Evolutionary conservation across 2,888 invertebrate species (phyloP).

Genomic region (Euzetes globulus): DNA sequence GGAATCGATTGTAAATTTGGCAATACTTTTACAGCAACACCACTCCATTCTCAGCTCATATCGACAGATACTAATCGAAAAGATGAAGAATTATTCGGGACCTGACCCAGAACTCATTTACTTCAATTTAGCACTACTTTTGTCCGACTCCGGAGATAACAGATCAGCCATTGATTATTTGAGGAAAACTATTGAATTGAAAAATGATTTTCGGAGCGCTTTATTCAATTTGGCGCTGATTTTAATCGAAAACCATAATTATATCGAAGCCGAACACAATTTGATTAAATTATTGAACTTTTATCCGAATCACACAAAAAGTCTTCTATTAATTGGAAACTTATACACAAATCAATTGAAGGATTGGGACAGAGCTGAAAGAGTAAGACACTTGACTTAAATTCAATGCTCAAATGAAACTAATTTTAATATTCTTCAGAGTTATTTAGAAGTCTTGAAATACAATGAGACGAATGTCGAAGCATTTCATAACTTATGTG

Average conservation of each 20-base stretch:
- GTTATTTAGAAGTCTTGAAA: conserved; percentile 13
- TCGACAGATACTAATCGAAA: conserved; percentile 19
- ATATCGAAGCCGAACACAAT: conserved; percentile 83
- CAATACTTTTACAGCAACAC: conserved; percentile 80
- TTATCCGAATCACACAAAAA: conserved; percentile 91
- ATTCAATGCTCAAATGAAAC: not conserved
- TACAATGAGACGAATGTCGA: conserved; percentile 17
- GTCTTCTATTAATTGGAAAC: conserved; percentile 82
- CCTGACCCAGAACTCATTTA: conserved; percentile 30
- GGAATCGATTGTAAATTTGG: conserved; percentile 69
- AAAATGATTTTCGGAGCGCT: conserved; percentile 83
- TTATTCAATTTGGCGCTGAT: conserved; percentile 87
- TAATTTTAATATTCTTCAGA: not conserved
- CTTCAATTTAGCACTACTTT: conserved; percentile 31
- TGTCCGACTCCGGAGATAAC: conserved; percentile 25
- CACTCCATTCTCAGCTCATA: conserved; percentile 60
- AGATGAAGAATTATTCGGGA: conserved; percentile 18
- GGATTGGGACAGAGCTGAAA: conserved; percentile 86
- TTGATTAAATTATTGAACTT: conserved; percentile 67
- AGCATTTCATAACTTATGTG: conserved; percentile 17
- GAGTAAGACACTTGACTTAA: conserved; percentile 53
- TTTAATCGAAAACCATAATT: conserved; percentile 75
- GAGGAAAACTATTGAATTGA: conserved; percentile 65
- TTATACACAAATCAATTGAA: conserved; percentile 93
- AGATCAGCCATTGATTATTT: conserved; percentile 52